phyloP scores from a whole-genome alignment of 2,113 vertebrate species.

The Petaurus breviceps region DNA sequence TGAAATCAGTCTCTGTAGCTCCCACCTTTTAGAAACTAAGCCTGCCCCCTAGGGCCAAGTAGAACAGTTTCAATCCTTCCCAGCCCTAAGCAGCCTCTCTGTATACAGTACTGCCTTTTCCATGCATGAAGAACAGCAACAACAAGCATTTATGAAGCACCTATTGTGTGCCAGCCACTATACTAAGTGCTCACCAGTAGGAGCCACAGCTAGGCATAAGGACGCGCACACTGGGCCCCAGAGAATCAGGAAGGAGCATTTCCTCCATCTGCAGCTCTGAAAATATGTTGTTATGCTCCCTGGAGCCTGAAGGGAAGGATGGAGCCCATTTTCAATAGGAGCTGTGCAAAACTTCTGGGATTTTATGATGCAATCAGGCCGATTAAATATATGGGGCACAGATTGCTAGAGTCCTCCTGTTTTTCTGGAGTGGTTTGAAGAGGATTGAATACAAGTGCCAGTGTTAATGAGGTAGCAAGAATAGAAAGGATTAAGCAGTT shows the following conservation, averaged over 20 bases:
- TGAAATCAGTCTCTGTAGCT: background rate
- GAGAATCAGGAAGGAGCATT: background rate
- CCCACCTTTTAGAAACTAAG: background rate
- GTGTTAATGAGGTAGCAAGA: fast-evolving
- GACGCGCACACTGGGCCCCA: background rate
- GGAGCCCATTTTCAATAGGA: background rate
- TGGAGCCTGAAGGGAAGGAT: background rate
- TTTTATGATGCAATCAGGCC: background rate
- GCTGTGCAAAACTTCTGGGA: background rate
- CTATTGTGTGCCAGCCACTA: background rate
- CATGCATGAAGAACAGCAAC: background rate
- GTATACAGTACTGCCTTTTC: background rate
- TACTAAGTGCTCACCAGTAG: background rate
- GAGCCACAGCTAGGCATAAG: background rate
- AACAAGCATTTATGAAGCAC: background rate
- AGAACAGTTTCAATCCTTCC: background rate
- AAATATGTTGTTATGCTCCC: background rate
- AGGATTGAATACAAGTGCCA: slow-evolving; percentile 49
- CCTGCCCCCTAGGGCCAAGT: background rate
- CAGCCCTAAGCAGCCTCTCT: background rate
- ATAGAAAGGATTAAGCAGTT: background rate
- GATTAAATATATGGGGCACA: fast-evolving
- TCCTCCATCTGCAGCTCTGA: background rate
- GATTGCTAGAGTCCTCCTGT: background rate
- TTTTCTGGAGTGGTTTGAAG: slow-evolving; percentile 16